phyloP scores from a whole-genome alignment of 1,140 invertebrate species.

The Ips typographus region DNA sequence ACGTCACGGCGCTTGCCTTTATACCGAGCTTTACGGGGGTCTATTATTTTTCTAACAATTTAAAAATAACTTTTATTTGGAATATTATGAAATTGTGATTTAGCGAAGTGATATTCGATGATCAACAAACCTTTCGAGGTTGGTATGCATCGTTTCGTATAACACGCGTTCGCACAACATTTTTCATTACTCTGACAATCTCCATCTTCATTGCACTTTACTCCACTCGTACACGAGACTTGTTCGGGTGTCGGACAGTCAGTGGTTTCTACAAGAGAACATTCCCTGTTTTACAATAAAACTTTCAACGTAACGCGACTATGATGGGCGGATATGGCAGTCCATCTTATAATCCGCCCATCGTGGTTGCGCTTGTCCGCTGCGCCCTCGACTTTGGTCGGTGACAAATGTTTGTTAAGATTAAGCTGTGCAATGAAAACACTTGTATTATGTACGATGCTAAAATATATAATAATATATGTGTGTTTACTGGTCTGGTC shows the following conservation, averaged over 20 bases:
- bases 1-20: slow-evolving; percentile 19
- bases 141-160: slow-evolving; percentile 37
- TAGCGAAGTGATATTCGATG: not conserved
- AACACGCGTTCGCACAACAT: slow-evolving; percentile 35
- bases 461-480: too few relatives aligned
- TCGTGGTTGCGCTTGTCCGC: too few relatives aligned
- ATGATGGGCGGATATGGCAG: too few relatives aligned
- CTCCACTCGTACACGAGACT: slow-evolving; percentile 34
- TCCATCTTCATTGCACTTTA: slow-evolving; percentile 28
- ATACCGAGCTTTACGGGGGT: not conserved
- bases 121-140: slow-evolving; percentile 21
- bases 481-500: too few relatives aligned
- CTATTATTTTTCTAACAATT: slow-evolving; percentile 7
- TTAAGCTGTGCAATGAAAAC: too few relatives aligned
- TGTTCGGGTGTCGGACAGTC: slow-evolving; percentile 35
- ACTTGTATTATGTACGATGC: too few relatives aligned
- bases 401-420: too few relatives aligned
- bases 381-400: too few relatives aligned
- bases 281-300: not conserved
- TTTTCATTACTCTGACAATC: slow-evolving; percentile 31
- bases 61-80: slow-evolving; percentile 23
- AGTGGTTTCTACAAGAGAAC: slow-evolving; percentile 28
- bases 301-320: too few relatives aligned
- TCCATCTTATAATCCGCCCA: too few relatives aligned
- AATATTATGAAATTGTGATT: slow-evolving; percentile 7